Conservation (phyloP, 2,797 vertebrate species). For the Picus viridis region DNA sequence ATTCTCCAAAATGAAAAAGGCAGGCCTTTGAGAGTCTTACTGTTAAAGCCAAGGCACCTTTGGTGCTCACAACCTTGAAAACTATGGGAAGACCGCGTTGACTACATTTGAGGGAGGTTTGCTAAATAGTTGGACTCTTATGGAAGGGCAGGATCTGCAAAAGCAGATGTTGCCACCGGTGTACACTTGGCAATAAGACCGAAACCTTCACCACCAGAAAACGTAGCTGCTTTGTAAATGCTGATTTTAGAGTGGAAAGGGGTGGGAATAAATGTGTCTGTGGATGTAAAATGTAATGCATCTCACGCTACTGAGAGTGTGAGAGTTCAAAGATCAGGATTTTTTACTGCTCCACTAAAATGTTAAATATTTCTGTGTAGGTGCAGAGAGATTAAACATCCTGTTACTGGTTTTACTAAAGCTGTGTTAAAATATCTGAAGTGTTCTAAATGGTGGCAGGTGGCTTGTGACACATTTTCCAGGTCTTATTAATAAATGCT, state of each 20-base stretch:
- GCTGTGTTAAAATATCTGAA: neutral
- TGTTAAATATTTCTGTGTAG: neutral
- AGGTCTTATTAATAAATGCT: constrained; percentile 36
- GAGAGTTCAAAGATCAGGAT: neutral
- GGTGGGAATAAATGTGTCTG: neutral
- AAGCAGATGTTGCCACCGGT: neutral
- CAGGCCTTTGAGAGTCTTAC: accelerated
- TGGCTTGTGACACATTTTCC: neutral
- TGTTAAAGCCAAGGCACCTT: neutral
- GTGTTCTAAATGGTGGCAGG: neutral
- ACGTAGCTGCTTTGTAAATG: neutral
- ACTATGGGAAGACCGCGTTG: neutral
- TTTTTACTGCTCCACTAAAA: neutral
- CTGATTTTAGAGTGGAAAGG: neutral
- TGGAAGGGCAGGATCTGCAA: neutral
- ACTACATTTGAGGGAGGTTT: neutral
- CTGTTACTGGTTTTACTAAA: neutral
- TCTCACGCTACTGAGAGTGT: neutral
- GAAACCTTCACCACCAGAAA: neutral
- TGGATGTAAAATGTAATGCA: neutral
- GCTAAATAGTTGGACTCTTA: neutral
- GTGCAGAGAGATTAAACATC: neutral
- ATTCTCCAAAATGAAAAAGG: neutral
- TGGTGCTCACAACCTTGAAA: neutral
- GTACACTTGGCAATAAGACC: accelerated